phyloP scores from a whole-genome alignment of 2,113 vertebrate genomes.

The Solea senegalensis region DNA sequence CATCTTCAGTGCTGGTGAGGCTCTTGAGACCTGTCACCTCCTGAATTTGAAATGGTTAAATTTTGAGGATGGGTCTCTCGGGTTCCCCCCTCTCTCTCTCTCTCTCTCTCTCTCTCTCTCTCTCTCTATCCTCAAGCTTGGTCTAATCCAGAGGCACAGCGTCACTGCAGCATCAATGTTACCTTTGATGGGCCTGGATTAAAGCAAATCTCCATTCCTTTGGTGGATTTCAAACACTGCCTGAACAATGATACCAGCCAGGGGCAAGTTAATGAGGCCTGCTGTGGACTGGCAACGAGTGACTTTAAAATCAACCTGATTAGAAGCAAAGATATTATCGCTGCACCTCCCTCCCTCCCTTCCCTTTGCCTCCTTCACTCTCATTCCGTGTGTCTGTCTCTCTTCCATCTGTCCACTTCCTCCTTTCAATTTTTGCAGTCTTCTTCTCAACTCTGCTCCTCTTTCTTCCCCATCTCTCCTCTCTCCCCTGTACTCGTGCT shows the following conservation, averaged over 20 bases:
- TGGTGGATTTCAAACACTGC: conserved; percentile 90
- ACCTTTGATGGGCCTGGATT: conserved; percentile 92
- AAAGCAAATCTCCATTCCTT: conserved; percentile 92
- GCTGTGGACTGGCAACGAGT: conserved; percentile 83
- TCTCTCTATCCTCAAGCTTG: conserved; percentile 50
- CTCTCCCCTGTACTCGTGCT: conserved; percentile 66
- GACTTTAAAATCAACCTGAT: conserved; percentile 89
- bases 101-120: conserved; percentile 34
- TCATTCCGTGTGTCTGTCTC: conserved; percentile 12
- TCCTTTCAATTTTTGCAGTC: conserved; percentile 36
- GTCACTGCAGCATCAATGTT: conserved; percentile 82
- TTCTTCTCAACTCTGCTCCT: conserved; percentile 33
- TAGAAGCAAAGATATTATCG: conserved; percentile 75
- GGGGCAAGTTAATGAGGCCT: conserved; percentile 90
- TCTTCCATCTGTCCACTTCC: conserved; percentile 33
- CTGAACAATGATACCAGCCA: conserved; percentile 90
- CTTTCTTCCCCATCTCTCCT: conserved; percentile 35
- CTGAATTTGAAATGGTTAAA: conserved; percentile 76
- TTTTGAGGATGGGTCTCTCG: conserved; percentile 58
- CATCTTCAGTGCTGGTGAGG: conserved; percentile 70
- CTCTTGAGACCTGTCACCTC: conserved; percentile 78
- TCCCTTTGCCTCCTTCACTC: conserved; percentile 17
- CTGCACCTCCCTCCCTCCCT: conserved; percentile 59
- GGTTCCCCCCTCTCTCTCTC: conserved; percentile 46
- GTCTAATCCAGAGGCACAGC: conserved; percentile 77